Evolutionary conservation across 2,888 invertebrate genomes (phyloP).

Genomic region (Rhopalosiphum nymphaeae): DNA sequence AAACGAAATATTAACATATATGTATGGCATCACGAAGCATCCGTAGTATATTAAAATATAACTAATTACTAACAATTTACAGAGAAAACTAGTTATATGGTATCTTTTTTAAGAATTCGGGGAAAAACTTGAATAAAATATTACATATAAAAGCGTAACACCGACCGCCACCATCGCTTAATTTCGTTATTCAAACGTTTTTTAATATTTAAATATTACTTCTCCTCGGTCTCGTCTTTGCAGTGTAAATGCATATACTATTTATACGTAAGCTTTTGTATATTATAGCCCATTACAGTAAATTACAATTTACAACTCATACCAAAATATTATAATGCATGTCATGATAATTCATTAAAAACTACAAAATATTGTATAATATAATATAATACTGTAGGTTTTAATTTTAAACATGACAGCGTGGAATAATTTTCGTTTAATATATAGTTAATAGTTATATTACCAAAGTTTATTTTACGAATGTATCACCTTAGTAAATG

Average conservation of each 20-base stretch:
- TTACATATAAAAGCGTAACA: not conserved
- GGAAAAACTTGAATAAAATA: not conserved
- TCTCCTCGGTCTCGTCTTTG: not conserved
- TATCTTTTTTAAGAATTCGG: not conserved
- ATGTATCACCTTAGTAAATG: not conserved
- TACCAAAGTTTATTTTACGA: not conserved
- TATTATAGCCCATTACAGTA: not conserved
- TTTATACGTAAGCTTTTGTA: not conserved
- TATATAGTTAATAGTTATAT: not conserved
- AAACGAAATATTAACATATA: not conserved
- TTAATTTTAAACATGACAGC: not conserved
- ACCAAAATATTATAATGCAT: not conserved
- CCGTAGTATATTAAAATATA: not conserved
- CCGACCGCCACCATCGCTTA: not conserved
- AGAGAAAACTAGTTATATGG: not conserved
- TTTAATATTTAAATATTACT: slow-evolving; percentile 10
- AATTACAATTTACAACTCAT: not conserved
- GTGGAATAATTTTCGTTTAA: not conserved
- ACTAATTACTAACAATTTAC: not conserved
- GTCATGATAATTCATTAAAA: not conserved
- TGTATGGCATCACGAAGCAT: not conserved
- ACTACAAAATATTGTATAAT: not conserved
- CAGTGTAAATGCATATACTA: not conserved
- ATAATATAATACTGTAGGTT: not conserved
- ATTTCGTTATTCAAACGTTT: not conserved